Evolutionary conservation across 2,797 vertebrate genomes (phyloP), one percentile per base, ranked within the genome.

Genomic region (Molossus alvarezi): DNA sequence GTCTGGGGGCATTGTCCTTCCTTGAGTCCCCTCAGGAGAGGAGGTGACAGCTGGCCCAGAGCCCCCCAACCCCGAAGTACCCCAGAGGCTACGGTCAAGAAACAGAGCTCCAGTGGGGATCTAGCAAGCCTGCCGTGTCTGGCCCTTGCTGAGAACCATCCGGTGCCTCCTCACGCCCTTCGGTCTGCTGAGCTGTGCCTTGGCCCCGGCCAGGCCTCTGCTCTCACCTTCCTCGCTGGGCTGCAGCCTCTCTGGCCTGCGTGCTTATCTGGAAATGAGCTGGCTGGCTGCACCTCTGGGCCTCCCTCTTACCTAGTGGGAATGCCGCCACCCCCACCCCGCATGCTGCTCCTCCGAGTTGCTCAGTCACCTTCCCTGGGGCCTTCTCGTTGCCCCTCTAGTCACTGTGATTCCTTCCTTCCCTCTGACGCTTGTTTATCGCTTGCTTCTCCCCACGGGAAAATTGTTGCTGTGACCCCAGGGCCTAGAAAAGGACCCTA

Each of bases 311-410:
- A n/a, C 79, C 91, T 33, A 2, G 1, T 18, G 80, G 55, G 53
- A 71, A 51, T 6, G 72, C 71, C 9, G 0, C 27, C 9, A 9
- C n/a, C 21, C 45, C 1, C 2, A 0, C 0, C 48, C n/a, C 79
- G 12, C 79, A 12, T 6, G 62, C 20, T 13, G 20, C 18, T 72
- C 41, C 57, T 85, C 51, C 9, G 23, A 17, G 45, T 1, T 2
- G 27, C 85, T 80, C 12, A 9, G 58, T 14, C 20, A 5, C 25
- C 73, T 48, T 13, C 25, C 21, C 5, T 0, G 17, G 3, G 41
- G 9, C 55, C 65, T 20, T 48, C n/a, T n/a, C 5, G 5, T 7
- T 4, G 41, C 5, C 79, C 29, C 41, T n/a, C 13, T 27, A 3
- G 51, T 14, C n/a, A 2, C 67, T 27, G 48, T 23, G 51, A 23